Evolutionary conservation across 2,888 invertebrate genomes (phyloP).

Genomic region (Masnerella sp.): DNA sequence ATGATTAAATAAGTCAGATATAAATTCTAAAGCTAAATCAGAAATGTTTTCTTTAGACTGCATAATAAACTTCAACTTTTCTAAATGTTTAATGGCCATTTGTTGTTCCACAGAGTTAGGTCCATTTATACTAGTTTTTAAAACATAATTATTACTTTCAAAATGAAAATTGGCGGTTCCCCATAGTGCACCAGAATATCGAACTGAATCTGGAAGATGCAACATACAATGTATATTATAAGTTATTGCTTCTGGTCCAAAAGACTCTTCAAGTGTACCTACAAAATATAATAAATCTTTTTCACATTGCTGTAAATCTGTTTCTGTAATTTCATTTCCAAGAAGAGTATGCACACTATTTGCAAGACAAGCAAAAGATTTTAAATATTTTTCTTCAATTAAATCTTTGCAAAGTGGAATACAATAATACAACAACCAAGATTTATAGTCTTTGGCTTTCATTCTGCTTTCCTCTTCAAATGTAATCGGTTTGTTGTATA

Average conservation of each 20-base stretch:
- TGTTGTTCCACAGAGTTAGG: conserved; percentile 31
- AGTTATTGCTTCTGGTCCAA: conserved; percentile 7
- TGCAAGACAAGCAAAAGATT: conserved; percentile 12
- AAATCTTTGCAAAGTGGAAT: conserved; percentile 6
- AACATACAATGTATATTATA: conserved; percentile 31
- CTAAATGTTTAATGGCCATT: conserved; percentile 25
- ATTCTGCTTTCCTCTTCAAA: conserved; percentile 10
- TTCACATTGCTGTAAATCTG: conserved; percentile 17
- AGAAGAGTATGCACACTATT: conserved; percentile 24
- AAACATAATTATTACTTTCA: conserved; percentile 31
- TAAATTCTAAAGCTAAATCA: neutral
- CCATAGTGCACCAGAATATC: conserved; percentile 15
- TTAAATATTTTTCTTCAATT: conserved; percentile 10
- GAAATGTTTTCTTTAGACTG: neutral
- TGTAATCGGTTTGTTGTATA: conserved; percentile 5
- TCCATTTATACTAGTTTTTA: conserved; percentile 20
- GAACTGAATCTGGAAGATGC: conserved; percentile 25
- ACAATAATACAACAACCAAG: conserved; percentile 20
- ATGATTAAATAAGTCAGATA: neutral
- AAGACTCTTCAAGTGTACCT: conserved; percentile 11
- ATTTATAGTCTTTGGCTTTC: conserved; percentile 31
- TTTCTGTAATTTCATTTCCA: conserved; percentile 7
- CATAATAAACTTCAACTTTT: conserved; percentile 11
- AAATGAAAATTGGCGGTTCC: conserved; percentile 34
- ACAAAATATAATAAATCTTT: conserved; percentile 22